Base-by-base conservation (phyloP, 1,140 invertebrate genomes). In the Mya arenaria region DNA sequence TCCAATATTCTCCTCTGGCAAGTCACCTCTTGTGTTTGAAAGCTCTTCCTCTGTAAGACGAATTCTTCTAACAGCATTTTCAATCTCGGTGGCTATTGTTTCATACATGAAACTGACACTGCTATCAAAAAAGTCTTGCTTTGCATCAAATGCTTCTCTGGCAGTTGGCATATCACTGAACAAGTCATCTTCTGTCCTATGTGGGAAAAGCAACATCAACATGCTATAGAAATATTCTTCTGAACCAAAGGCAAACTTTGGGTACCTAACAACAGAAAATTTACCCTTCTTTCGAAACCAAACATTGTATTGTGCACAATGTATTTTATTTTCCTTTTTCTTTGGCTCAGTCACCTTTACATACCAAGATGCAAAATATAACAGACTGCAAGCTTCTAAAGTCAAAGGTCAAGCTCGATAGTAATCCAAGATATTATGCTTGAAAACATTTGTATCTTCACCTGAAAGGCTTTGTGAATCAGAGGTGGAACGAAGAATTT, bases 191-290 rank as follows among this genome's bases (percentile, higher is more conserved):
- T 83, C 73, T 25, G 34, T 25, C 36, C 60, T 37, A 69, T 84
- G 77, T 13, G 85, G 85, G 10, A 58, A 80, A 28, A 84, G 58
- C 5, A 84, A 48, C 23, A 86, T n/a, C 15, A 86, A n/a, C 25
- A 86, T 58, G 28, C 60, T 63, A 74, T 84, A 86, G 79, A 65
- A 86, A 63, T 84, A 82, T 62, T 86, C 83, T 19, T 86, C 83
- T n/a, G 62, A 63, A 44, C 44, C 58, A 44, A 73, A 23, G n/a
- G 83, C 41, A 69, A 83, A 81, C 28, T 69, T 80, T 15, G 83
- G 73, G 48, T 66, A 79, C 39, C 75, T 69, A 6, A 86, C 58
- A 23, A 84, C 68, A 55, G 17, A 34, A 48, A 65, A 77, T 52
- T 65, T 65, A 19, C 32, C 28, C 19, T 52, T 65, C 30, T 65